Base-by-base conservation (phyloP, 2,888 invertebrate species). In the Drepanosiphum platanoidis region DNA sequence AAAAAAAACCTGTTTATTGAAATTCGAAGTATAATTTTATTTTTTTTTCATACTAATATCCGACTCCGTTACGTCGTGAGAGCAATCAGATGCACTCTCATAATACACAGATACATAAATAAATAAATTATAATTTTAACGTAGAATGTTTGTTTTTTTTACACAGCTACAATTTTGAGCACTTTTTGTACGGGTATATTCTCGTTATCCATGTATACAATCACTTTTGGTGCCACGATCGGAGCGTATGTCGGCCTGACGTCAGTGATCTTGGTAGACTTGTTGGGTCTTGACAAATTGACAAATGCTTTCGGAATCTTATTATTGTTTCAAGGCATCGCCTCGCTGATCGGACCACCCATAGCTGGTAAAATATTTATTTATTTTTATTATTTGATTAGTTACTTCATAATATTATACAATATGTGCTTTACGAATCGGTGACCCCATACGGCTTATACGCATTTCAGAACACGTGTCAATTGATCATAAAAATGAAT, bases 201-300 rank as follows among this genome's bases (percentile, higher is more conserved):
- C 88, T 91, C 94, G 13, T 92, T 98, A 88, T 93, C 94, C 32
- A 88, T 94, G 83, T 98, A 96, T 90, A 93, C 95, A 36, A 91
- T 92, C 58, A 91, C 94, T 15, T 98, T 95, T 89, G 98, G 98
- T 81, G 95, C 96, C 89, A 95, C 96, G 30, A 96, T 96, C 88
- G 97, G 98, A 87, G 97, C 97, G 86, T 98, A 98, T 90, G 97
- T 98, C 75, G 97, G 97, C n/a, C 92, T 98, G 80, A 98, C 98
- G 4, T 97, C 97, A 34, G 97, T 98, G 82, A 96, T 98, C 87
- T 92, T 98, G 86, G 98, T 98, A 39, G 98, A 98, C 90, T 92
- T 98, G 68, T 91, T 98, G 81, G 97, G 97, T n/a, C 91, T 98
- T 87, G 97, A 97, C 87, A 95, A 93, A 89, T 91, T 98, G 84